Evolutionary conservation across 2,888 invertebrate genomes (phyloP).

Genomic region (Rambutsinella grinnellia): DNA sequence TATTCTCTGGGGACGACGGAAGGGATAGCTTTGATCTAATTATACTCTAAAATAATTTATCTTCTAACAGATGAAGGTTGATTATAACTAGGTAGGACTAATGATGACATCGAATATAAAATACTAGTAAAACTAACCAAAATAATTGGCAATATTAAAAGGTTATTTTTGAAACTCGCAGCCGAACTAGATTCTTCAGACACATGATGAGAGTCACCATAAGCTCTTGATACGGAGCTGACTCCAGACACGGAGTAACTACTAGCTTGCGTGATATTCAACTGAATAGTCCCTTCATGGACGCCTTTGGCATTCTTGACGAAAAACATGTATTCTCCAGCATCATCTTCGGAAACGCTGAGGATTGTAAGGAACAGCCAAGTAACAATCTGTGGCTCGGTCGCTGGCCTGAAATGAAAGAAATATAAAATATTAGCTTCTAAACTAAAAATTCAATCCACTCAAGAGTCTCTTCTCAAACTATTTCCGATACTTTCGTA

Average conservation of each 20-base stretch:
- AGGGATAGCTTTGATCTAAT: too few relatives aligned
- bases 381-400: constrained; percentile 73
- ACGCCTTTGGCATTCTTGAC: constrained; percentile 76
- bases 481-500: constrained; percentile 47
- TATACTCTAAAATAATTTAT: too few relatives aligned
- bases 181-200: constrained; percentile 11
- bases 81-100: constrained; percentile 31
- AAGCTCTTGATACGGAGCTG: constrained; percentile 57
- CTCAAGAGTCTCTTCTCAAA: constrained; percentile 32
- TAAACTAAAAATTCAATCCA: too few relatives aligned
- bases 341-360: constrained; percentile 73
- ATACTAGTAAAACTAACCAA: constrained; percentile 6
- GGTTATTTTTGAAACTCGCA: too few relatives aligned
- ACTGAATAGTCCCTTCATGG: constrained; percentile 75
- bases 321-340: constrained; percentile 77
- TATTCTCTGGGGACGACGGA: too few relatives aligned
- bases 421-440: constrained; percentile 23
- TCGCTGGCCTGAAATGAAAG: constrained; percentile 70
- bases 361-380: constrained; percentile 75
- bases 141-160: too few relatives aligned
- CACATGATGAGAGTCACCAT: constrained; percentile 47
- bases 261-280: constrained; percentile 75
- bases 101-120: constrained; percentile 15
- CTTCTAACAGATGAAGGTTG: too few relatives aligned
- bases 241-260: constrained; percentile 66